Evolutionary conservation across 2,113 vertebrate genomes (phyloP).

Genomic region (Prochilodus magdalenae): DNA sequence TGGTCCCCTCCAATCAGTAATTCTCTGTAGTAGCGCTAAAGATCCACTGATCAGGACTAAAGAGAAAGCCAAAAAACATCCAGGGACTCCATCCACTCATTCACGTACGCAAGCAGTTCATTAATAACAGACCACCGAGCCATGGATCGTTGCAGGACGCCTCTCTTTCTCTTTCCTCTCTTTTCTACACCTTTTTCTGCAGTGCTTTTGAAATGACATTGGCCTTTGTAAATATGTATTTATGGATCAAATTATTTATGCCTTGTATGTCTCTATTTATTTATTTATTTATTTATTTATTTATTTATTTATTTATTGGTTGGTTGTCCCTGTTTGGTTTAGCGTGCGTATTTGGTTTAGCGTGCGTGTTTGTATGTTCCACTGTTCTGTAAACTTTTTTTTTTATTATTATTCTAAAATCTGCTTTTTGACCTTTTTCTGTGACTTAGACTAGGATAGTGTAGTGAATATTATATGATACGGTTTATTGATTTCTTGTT

Average conservation of each 20-base stretch:
- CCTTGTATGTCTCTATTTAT: constrained; percentile 60
- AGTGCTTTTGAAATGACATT: constrained; percentile 75
- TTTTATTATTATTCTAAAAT: constrained; percentile 8
- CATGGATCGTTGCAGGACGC: constrained; percentile 70
- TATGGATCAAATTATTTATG: constrained; percentile 70
- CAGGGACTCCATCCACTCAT: constrained; percentile 88
- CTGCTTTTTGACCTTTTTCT: constrained; percentile 52
- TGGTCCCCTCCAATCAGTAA: constrained; percentile 86
- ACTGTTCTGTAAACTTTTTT: constrained; percentile 31
- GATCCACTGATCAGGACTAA: constrained; percentile 76
- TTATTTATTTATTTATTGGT: neutral
- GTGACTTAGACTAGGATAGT: constrained; percentile 47
- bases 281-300: constrained; percentile 61
- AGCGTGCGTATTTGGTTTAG: constrained; percentile 35
- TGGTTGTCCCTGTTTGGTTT: constrained; percentile 23
- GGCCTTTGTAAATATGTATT: constrained; percentile 78
- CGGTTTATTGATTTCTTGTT: constrained; percentile 4
- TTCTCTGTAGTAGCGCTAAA: constrained; percentile 32
- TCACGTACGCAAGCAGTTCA: constrained; percentile 57
- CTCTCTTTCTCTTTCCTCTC: constrained; percentile 56
- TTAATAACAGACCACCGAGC: constrained; percentile 66
- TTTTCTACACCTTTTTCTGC: constrained; percentile 78
- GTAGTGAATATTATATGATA: constrained; percentile 35
- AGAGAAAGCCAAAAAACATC: constrained; percentile 88
- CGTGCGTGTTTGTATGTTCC: constrained; percentile 35